Conservation (phyloP, 92 coral and sea anemone species). For the Chrysogorgia sp. region DNA sequence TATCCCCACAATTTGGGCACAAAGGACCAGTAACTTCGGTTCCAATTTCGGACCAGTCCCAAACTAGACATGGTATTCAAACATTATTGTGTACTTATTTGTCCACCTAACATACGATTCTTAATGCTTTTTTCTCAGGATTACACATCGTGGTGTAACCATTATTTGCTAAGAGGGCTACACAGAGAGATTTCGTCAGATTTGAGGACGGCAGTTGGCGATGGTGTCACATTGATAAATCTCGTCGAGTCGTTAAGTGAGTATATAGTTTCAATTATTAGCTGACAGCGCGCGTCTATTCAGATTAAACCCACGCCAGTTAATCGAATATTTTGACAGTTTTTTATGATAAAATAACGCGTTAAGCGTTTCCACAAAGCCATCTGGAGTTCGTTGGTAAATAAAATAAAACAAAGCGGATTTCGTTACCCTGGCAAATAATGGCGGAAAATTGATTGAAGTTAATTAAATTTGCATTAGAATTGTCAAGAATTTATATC, state of each 20-base stretch:
- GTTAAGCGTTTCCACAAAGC: not conserved
- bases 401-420: slow-evolving; percentile 26
- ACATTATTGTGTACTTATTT: not conserved
- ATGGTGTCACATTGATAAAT: slow-evolving; percentile 85
- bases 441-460: not conserved
- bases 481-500: not conserved
- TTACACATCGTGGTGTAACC: slow-evolving; percentile 85
- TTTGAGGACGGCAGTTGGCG: slow-evolving; percentile 87
- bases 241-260: slow-evolving; percentile 84
- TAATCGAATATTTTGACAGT: not conserved
- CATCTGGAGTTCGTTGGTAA: not conserved
- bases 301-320: not conserved
- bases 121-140: slow-evolving; percentile 60
- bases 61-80: not conserved
- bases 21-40: not conserved
- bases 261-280: slow-evolving; percentile 14
- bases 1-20: not conserved
- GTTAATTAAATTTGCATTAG: slow-evolving; percentile 3
- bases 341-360: not conserved
- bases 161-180: slow-evolving; percentile 72
- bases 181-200: slow-evolving; percentile 75
- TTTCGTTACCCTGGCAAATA: not conserved
- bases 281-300: not conserved
- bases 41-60: slow-evolving; percentile 7
- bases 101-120: not conserved